A percentile compares a stretch with the other conserved stretches of the same genome.
phyloP scores from a whole-genome alignment of 2,113 vertebrate species.

The Scortum barcoo region DNA sequence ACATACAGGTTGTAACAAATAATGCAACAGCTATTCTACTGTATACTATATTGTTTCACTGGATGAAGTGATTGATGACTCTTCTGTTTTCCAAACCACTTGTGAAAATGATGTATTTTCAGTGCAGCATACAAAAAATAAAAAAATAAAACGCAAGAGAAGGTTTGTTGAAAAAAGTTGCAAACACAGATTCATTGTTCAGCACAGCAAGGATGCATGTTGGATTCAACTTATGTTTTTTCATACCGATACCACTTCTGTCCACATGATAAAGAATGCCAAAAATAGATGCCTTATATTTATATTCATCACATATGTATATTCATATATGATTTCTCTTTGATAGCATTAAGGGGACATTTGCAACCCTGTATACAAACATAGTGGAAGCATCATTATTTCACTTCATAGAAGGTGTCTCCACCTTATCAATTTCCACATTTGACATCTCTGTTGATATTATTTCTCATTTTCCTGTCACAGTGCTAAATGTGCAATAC shows the following conservation, averaged over 20 bases:
- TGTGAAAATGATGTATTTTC: constrained; percentile 83
- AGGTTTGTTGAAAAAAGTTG: constrained; percentile 73
- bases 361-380: constrained; percentile 80
- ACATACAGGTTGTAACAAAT: constrained; percentile 94
- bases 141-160: constrained; percentile 67
- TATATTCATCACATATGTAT: constrained; percentile 51
- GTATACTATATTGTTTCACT: constrained; percentile 87
- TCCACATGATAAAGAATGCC: constrained; percentile 59
- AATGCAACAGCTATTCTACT: constrained; percentile 90
- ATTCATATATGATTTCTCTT: constrained; percentile 74
- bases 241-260: constrained; percentile 37
- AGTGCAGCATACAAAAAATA: constrained; percentile 89
- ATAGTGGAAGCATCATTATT: constrained; percentile 78
- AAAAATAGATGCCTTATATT: constrained; percentile 75
- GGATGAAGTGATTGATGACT: constrained; percentile 82
- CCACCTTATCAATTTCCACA: constrained; percentile 62
- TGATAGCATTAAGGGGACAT: constrained; percentile 76
- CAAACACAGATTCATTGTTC: constrained; percentile 83
- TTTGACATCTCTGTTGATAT: constrained; percentile 31
- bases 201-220: constrained; percentile 82
- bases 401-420: constrained; percentile 66
- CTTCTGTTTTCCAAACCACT: constrained; percentile 85
- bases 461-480: constrained; percentile 35
- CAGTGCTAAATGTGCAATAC: constrained; percentile 71
- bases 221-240: constrained; percentile 43